Conservation (phyloP, 2,797 vertebrate genomes). For the Muscicapa comitata region DNA sequence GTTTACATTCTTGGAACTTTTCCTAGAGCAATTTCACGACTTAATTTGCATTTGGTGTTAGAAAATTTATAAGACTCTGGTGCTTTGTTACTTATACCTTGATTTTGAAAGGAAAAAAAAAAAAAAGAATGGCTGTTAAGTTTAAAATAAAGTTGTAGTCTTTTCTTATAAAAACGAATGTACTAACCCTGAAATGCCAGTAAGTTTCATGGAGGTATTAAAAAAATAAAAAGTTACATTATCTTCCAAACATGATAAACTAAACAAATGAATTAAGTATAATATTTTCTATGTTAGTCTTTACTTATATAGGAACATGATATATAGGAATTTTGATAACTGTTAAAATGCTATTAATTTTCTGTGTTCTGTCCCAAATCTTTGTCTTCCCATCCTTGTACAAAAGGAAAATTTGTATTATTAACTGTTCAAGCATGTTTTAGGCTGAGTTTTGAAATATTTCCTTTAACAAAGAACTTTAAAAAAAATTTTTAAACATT, state of each 20-base stretch:
- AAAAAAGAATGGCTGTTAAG: not conserved
- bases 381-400: not conserved
- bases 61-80: constrained; percentile 56
- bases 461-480: not conserved
- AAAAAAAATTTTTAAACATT: not conserved
- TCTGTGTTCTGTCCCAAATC: not conserved
- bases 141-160: constrained; percentile 2
- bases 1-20: constrained; percentile 52
- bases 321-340: not conserved
- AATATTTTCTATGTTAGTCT: not conserved
- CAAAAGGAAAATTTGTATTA: not conserved
- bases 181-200: not conserved
- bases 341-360: not conserved
- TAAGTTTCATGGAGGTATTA: not conserved
- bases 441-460: not conserved
- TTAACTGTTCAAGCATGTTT: not conserved
- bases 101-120: constrained; percentile 27
- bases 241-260: not conserved
- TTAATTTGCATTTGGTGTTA: constrained; percentile 60
- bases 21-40: constrained; percentile 1
- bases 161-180: not conserved
- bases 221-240: not conserved
- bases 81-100: constrained; percentile 50
- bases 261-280: not conserved
- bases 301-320: not conserved